A percentile compares a stretch with the other conserved stretches of the same genome.
Evolutionary conservation across 2,888 invertebrate species (phyloP).

Genomic region (Cyclophora albipunctata): DNA sequence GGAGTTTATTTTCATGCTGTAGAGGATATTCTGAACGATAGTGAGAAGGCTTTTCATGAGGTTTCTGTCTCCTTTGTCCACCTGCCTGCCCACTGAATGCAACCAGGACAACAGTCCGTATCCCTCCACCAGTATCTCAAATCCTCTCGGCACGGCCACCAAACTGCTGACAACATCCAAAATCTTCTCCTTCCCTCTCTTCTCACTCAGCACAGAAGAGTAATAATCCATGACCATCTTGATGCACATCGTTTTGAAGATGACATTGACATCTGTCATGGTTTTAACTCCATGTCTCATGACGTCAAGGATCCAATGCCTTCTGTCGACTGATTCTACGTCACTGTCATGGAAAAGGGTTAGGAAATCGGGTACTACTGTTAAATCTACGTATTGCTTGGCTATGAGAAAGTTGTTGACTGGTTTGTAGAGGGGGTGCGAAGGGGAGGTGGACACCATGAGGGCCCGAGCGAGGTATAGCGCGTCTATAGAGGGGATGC

Average conservation of each 20-base stretch:
- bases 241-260: constrained; percentile 83
- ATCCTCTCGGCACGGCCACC: constrained; percentile 78
- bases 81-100: constrained; percentile 39
- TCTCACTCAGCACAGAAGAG: constrained; percentile 77
- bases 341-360: constrained; percentile 88
- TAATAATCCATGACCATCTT: constrained; percentile 86
- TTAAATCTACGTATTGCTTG: constrained; percentile 84
- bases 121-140: constrained; percentile 78
- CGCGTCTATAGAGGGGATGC: constrained; percentile 77
- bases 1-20: constrained; percentile 42
- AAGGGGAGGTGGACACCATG: constrained; percentile 82
- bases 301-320: constrained; percentile 86
- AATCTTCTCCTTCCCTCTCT: constrained; percentile 78
- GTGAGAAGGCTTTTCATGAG: constrained; percentile 35
- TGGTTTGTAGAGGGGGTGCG: constrained; percentile 83
- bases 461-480: constrained; percentile 83
- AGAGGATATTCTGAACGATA: constrained; percentile 41
- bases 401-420: constrained; percentile 86
- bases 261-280: constrained; percentile 82
- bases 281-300: constrained; percentile 85
- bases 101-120: constrained; percentile 85
- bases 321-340: constrained; percentile 79
- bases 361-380: constrained; percentile 90
- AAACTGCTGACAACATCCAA: constrained; percentile 78
- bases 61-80: constrained; percentile 37